phyloP scores from a whole-genome alignment of 23 tunicate species.

The Ciona savignyi region DNA sequence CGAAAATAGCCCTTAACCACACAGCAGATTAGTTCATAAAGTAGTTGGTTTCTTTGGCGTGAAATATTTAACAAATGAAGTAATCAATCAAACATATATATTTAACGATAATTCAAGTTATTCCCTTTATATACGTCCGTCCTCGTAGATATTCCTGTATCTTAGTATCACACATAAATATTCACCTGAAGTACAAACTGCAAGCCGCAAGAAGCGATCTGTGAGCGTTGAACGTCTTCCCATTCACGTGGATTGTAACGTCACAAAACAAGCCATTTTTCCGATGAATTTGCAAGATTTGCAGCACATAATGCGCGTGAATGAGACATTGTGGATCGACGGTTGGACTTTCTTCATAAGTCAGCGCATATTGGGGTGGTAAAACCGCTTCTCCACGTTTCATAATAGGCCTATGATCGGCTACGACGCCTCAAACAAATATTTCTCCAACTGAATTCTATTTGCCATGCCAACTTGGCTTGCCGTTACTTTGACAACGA shows the following conservation, averaged over 20 bases:
- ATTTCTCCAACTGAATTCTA: too few relatives aligned
- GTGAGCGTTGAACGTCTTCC: constrained; percentile 76
- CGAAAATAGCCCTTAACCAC: too few relatives aligned
- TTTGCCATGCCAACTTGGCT: background rate
- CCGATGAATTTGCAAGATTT: constrained; percentile 71
- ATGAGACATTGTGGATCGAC: constrained; percentile 46
- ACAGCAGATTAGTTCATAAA: too few relatives aligned
- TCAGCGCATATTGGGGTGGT: background rate
- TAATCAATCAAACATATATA: too few relatives aligned
- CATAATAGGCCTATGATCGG: background rate
- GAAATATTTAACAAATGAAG: too few relatives aligned
- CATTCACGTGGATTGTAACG: constrained; percentile 64
- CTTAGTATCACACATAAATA: too few relatives aligned
- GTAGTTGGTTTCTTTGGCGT: too few relatives aligned
- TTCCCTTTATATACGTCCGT: too few relatives aligned
- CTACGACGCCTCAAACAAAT: too few relatives aligned
- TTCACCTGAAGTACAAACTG: constrained; percentile 77
- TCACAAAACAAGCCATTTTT: constrained; percentile 82
- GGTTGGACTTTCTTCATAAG: background rate
- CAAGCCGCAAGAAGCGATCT: constrained; percentile 81
- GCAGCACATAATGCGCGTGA: constrained; percentile 84
- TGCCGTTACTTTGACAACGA: background rate
- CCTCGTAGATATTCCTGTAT: too few relatives aligned
- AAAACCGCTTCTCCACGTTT: background rate
- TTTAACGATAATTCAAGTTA: too few relatives aligned